Evolutionary conservation across 2,888 invertebrate genomes (phyloP), one percentile per base, ranked within the genome.

Genomic region (Cephus pygmeus): DNA sequence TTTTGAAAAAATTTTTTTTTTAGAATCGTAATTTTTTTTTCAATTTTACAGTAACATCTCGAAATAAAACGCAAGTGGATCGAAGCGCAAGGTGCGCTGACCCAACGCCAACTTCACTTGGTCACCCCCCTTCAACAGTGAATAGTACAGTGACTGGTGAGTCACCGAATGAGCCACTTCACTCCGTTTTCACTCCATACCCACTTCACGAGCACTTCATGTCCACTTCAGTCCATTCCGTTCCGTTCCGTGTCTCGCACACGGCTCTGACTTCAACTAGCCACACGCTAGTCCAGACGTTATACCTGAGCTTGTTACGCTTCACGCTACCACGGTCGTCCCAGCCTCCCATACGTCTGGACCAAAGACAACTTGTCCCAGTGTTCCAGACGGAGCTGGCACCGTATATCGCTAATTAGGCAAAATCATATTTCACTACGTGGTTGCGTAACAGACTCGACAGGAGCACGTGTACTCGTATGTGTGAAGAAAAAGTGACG

Each of bases 1-100:
- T 40, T 40, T 40, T 12, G 12, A 35, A 12, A 12, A 12, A 36
- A 36, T 15, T 4, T 0, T 1, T 3, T 1, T 1, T 12, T 36
- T 36, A 1, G 12, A 15, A 36, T 36, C 3, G 4, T 12, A 36
- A 36, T 15, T 12, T 36, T 36, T 12, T 36, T 12, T 1, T 36
- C 6, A 4, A 15, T 1, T 6, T 4, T 15, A 40, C 15, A 40
- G 15, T 15, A 40, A 40, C 15, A 0, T 6, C 40, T 40, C 15
- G 2, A 40, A 15, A 15, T 40, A 36, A 36, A 36, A 30, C 69
- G 0, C 11, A 12, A 69, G 30, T 23, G 69, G 69, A 69, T 6
- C 2, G 30, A 69, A 34, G 31, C n/a, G 85, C 85, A 87, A 87
- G 87, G 86, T 87, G 87, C 87, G 87, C 83, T 85, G 87, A 87